Base-by-base conservation (phyloP, 2,113 vertebrate species). In the Kobus ellipsiprymnus region DNA sequence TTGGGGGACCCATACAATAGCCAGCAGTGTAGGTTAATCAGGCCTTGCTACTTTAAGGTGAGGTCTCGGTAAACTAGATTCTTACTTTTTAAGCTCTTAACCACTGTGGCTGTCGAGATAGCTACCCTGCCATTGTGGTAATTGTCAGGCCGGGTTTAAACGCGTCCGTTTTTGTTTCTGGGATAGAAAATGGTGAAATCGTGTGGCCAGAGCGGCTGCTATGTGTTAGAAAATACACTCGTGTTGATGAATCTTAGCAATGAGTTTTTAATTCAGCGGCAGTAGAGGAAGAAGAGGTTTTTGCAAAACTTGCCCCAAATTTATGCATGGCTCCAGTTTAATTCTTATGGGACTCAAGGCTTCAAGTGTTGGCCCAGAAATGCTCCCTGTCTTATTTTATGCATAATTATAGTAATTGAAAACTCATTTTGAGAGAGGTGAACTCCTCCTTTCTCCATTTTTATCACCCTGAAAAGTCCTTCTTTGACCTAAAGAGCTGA, bases 361-460 rank as follows among this genome's bases (percentile, higher is more conserved):
- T 97, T 98, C 85, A 96, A 97, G 86, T 94, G 91, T 94, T 98
- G 97, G 96, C 98, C 98, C 97, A 98, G 98, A 98, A 98, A 98
- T 90, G 55, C 84, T 97, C 86, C 89, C 83, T 95, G 91, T 83
- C 95, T 97, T 96, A 96, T 94, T 88, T 95, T 97, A 86, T 96
- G 54, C 89, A 50, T 97, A 98, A 98, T 97, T 97, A 94, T 94
- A 96, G 97, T 98, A 95, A 84, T 95, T 93, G 95, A 97, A 97
- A 97, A 95, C 55, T 97, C 97, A 95, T 97, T 98, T 97, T 98
- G 95, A 89, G 80, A 97, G 93, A 96, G 67, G 93, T 97, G 88
- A 98, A 94, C 64, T 80, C 44, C 62, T 94, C 71, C 83, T 85
- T 57, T 93, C 67, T 93, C 87, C 80, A 52, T 97, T 97, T 96